Evolutionary conservation across 2,888 invertebrate species (phyloP).

Genomic region (Oligia latruncula): DNA sequence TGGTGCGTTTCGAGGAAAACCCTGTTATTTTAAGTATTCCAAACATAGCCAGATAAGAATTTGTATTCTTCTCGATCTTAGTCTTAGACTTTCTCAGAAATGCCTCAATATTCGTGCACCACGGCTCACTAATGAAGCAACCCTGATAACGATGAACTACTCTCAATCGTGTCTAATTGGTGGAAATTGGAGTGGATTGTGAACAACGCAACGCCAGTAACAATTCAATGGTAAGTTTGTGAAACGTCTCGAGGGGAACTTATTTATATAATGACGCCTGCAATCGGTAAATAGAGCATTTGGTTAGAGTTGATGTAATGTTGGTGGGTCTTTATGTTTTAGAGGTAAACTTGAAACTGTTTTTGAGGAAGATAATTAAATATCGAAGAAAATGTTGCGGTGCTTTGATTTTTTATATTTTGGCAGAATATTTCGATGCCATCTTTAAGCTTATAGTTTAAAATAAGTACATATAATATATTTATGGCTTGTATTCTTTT

Average conservation of each 20-base stretch:
- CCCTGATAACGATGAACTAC: constrained; percentile 50
- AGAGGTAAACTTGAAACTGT: constrained; percentile 11
- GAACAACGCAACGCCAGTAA: constrained; percentile 67
- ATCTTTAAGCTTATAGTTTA: neutral
- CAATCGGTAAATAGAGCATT: constrained; percentile 64
- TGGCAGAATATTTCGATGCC: neutral
- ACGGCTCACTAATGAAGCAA: constrained; percentile 49
- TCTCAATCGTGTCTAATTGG: constrained; percentile 67
- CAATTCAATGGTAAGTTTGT: constrained; percentile 74
- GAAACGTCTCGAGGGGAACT: constrained; percentile 67
- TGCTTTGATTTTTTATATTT: neutral
- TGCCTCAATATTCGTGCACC: constrained; percentile 22
- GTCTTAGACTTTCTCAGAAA: too few relatives aligned
- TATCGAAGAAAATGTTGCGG: neutral
- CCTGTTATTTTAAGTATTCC: too few relatives aligned
- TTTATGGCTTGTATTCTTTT: neutral
- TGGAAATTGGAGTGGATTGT: constrained; percentile 63
- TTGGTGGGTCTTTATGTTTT: neutral
- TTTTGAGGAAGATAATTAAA: neutral
- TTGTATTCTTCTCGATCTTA: too few relatives aligned
- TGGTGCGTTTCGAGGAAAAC: too few relatives aligned
- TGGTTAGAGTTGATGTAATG: constrained; percentile 59
- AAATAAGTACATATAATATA: neutral
- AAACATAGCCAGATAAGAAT: too few relatives aligned
- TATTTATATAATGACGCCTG: constrained; percentile 71